These are phyloP conservation scores for western clawed frog (Xenopus tropicalis) DNA, from an alignment of 2,113 vertebrate genomes.

Conservation along the genomic window UCB_Xtro_10.0 CM004450.2:52183501-52184000, in stretches of 20 bases:
- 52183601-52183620: constrained; percentile 3
- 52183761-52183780: constrained; percentile 13
- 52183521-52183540: too few relatives aligned
- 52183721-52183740: constrained; percentile 14
- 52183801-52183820: constrained; percentile 33
- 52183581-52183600: not conserved
- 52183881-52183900: constrained; percentile 2
- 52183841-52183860: not conserved
- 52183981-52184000: too few relatives aligned
- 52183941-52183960: not conserved
- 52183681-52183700: constrained; percentile 6
- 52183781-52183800: constrained; percentile 26
- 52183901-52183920: constrained; percentile 18
- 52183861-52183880: constrained; percentile 14
- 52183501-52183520: too few relatives aligned
- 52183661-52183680: not conserved
- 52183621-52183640: constrained; percentile 13
- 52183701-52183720: constrained; percentile 10
- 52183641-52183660: constrained; percentile 4
- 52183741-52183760: constrained; percentile 38
- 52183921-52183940: not conserved
- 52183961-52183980: too few relatives aligned
- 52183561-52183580: too few relatives aligned
- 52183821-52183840: constrained; percentile 32
- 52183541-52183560: too few relatives aligned